Conservation (phyloP, 2,888 invertebrate species). For the Fragum whitleyi region DNA sequence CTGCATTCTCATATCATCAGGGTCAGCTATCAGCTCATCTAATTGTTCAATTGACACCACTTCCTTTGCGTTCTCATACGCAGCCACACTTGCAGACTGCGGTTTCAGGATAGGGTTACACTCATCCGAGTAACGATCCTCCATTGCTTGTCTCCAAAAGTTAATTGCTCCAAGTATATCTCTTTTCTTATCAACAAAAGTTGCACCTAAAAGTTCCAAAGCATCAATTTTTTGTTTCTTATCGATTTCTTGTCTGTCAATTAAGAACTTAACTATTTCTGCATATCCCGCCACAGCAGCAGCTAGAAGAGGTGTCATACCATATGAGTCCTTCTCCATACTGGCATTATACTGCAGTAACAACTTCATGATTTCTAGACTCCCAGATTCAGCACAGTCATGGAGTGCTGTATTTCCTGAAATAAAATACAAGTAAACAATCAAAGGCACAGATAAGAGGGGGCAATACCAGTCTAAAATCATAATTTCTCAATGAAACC, state of each 20-base stretch:
- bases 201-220: slow-evolving; percentile 95
- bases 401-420: slow-evolving; percentile 96
- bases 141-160: slow-evolving; percentile 96
- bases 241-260: slow-evolving; percentile 88
- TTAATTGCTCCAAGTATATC: slow-evolving; percentile 95
- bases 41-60: slow-evolving; percentile 92
- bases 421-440: slow-evolving; percentile 39
- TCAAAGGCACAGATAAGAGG: no score
- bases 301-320: slow-evolving; percentile 97
- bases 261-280: slow-evolving; percentile 96
- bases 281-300: slow-evolving; percentile 96
- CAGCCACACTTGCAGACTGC: slow-evolving; percentile 90
- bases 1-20: slow-evolving; percentile 98
- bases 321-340: slow-evolving; percentile 97
- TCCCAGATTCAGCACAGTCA: slow-evolving; percentile 98
- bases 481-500: no score
- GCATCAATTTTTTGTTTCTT: slow-evolving; percentile 91
- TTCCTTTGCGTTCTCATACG: slow-evolving; percentile 95
- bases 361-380: slow-evolving; percentile 95
- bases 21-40: slow-evolving; percentile 95
- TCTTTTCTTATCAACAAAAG: slow-evolving; percentile 97
- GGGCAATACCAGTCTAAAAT: no score
- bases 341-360: slow-evolving; percentile 94
- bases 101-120: slow-evolving; percentile 89
- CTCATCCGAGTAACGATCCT: slow-evolving; percentile 86